Evolutionary conservation across 92 coral and sea anemone species (phyloP).

Genomic region (Umimayanthus chanpuru): DNA sequence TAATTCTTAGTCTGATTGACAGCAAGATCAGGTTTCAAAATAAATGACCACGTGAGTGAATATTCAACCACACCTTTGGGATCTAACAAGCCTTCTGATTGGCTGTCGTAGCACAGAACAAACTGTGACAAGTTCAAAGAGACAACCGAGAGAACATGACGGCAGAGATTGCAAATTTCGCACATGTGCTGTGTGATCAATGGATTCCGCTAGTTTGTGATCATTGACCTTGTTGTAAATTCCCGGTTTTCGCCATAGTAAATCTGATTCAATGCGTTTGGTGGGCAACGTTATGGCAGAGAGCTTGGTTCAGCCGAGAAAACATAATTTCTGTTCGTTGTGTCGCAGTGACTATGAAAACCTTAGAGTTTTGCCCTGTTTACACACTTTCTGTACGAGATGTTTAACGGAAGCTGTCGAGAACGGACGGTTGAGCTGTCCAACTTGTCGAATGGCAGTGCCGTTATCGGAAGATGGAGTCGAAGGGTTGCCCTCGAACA

Average conservation of each 20-base stretch:
- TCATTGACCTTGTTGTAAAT: conserved; percentile 38
- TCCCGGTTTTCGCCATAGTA: conserved; percentile 45
- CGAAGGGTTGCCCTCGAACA: conserved; percentile 82
- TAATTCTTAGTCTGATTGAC: conserved; percentile 78
- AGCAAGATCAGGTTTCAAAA: conserved; percentile 71
- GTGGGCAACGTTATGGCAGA: conserved; percentile 92
- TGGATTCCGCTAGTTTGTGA: conserved; percentile 46
- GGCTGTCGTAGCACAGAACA: conserved; percentile 26
- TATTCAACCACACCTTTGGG: conserved; percentile 42
- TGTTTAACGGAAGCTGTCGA: conserved; percentile 92
- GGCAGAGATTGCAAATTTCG: conserved; percentile 57
- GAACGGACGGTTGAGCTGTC: conserved; percentile 90
- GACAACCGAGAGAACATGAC: conserved; percentile 57
- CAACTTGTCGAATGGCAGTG: conserved; percentile 89
- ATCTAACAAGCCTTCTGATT: conserved; percentile 41
- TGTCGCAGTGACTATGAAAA: conserved; percentile 91
- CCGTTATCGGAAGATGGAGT: conserved; percentile 88
- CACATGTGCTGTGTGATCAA: conserved; percentile 56
- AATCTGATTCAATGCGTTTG: conserved; percentile 93
- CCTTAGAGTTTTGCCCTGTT: conserved; percentile 98
- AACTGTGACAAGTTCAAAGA: conserved; percentile 51
- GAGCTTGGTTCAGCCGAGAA: conserved; percentile 79
- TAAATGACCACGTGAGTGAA: conserved; percentile 72
- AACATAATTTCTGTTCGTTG: conserved; percentile 79
- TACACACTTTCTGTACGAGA: conserved; percentile 96